Evolutionary conservation across 2,888 invertebrate genomes (phyloP).

Genomic region (Drosophila formosana): DNA sequence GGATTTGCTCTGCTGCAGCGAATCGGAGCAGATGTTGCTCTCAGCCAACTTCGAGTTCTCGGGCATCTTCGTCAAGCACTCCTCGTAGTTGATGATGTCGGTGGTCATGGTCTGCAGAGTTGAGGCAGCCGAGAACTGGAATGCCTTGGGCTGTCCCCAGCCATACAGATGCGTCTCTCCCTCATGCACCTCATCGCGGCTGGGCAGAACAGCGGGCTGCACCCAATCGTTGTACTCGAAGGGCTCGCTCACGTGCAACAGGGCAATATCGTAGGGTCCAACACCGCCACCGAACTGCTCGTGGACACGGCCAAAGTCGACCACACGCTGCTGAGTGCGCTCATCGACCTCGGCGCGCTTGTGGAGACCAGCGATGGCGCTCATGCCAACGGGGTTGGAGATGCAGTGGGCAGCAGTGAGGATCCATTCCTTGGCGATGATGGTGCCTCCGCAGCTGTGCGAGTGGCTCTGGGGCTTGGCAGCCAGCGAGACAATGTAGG

Average conservation of each 20-base stretch:
- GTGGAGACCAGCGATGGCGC: constrained; percentile 85
- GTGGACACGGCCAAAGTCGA: constrained; percentile 82
- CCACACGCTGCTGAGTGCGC: constrained; percentile 71
- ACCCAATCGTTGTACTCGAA: constrained; percentile 81
- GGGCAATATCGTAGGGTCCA: constrained; percentile 87
- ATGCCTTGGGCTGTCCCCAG: constrained; percentile 84
- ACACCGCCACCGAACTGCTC: constrained; percentile 80
- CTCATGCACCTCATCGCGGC: constrained; percentile 62
- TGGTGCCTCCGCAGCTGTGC: constrained; percentile 86
- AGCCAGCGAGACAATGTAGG: constrained; percentile 85
- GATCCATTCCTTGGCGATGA: constrained; percentile 83
- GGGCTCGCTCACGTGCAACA: constrained; percentile 83
- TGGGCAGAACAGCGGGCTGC: constrained; percentile 83
- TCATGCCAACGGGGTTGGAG: constrained; percentile 73
- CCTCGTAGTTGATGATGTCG: constrained; percentile 70
- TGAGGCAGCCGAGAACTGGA: constrained; percentile 49
- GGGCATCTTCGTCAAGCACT: constrained; percentile 68
- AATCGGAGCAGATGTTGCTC: constrained; percentile 85
- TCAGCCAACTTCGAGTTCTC: constrained; percentile 69
- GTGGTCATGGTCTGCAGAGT: constrained; percentile 79
- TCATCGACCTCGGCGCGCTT: constrained; percentile 65
- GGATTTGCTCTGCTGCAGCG: constrained; percentile 84
- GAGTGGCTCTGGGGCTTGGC: constrained; percentile 55
- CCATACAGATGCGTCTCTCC: constrained; percentile 84
- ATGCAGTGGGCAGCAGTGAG: constrained; percentile 85